Evolutionary conservation across 2,113 vertebrate species (phyloP).

Genomic region (Eurystomus gularis): DNA sequence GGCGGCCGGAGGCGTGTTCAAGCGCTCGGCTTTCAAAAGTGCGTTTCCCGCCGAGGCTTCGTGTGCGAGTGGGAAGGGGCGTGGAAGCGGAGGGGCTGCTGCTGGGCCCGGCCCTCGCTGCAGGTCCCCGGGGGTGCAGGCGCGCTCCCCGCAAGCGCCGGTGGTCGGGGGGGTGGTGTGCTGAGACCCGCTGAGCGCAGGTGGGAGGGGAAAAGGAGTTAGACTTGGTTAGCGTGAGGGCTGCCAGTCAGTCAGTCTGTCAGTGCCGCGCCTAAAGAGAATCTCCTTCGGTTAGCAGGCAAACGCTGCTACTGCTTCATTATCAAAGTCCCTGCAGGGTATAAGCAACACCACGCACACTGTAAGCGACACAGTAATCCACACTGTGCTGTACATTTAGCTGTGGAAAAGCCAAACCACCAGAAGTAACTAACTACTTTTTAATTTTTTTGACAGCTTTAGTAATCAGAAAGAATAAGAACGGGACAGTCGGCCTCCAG

Average conservation of each 20-base stretch:
- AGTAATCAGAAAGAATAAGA: background rate
- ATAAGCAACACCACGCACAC: no score
- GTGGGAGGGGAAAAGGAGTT: rapidly evolving
- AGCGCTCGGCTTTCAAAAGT: background rate
- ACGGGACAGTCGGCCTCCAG: background rate
- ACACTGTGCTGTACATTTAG: rapidly evolving
- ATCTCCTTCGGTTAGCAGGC: rapidly evolving
- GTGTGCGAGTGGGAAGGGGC: rapidly evolving
- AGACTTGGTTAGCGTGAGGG: background rate
- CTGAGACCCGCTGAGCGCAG: background rate
- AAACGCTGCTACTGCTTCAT: rapidly evolving
- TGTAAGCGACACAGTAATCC: background rate
- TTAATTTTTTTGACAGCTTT: background rate
- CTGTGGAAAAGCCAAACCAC: background rate
- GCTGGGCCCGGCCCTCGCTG: rapidly evolving
- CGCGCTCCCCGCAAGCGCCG: rapidly evolving
- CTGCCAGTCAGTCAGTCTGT: rapidly evolving
- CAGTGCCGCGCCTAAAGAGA: rapidly evolving
- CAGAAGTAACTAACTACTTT: background rate
- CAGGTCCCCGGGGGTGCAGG: rapidly evolving
- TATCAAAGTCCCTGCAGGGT: background rate
- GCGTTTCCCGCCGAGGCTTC: background rate
- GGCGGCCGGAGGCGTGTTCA: background rate
- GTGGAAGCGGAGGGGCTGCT: rapidly evolving
- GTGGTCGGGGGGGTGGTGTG: rapidly evolving